Conservation (phyloP, 2,888 invertebrate genomes). For the Hemicrepidius hirtus region DNA sequence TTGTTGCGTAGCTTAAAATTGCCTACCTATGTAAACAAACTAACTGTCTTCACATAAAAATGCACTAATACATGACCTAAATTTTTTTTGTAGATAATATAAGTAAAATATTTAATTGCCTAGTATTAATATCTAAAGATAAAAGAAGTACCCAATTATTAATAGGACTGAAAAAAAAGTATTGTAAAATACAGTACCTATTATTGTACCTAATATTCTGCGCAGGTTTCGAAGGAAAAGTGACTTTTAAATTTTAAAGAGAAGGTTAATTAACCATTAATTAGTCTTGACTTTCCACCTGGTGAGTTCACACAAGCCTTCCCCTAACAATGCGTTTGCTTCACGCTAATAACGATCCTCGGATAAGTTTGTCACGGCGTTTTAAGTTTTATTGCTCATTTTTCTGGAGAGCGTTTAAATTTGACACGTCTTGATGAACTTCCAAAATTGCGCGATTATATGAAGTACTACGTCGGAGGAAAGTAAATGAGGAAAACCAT, state of each 20-base stretch:
- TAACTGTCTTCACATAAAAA: no score
- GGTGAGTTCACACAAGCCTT: conserved; percentile 43
- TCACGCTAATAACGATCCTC: conserved; percentile 38
- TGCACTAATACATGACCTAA: no score
- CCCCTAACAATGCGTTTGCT: conserved; percentile 28
- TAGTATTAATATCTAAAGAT: no score
- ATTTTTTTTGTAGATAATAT: no score
- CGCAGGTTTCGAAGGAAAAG: conserved; percentile 12
- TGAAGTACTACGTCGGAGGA: neutral
- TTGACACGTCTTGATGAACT: conserved; percentile 27
- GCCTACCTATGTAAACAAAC: no score
- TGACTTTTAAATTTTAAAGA: conserved; percentile 40
- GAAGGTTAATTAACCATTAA: conserved; percentile 51
- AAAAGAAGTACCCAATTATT: no score
- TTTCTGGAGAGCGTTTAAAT: neutral
- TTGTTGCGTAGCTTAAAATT: no score
- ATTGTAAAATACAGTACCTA: no score
- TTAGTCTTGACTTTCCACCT: conserved; percentile 50
- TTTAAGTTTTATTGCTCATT: conserved; percentile 11
- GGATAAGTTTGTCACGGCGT: conserved; percentile 28
- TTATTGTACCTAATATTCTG: neutral
- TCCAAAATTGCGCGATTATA: conserved; percentile 22
- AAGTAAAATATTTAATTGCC: no score
- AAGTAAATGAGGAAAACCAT: conserved; percentile 12
- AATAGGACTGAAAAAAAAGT: no score